A percentile compares a stretch with the other conserved stretches of the same genome.
phyloP scores from a whole-genome alignment of 2,888 invertebrate genomes.

The Amphipyra tragopoginis region DNA sequence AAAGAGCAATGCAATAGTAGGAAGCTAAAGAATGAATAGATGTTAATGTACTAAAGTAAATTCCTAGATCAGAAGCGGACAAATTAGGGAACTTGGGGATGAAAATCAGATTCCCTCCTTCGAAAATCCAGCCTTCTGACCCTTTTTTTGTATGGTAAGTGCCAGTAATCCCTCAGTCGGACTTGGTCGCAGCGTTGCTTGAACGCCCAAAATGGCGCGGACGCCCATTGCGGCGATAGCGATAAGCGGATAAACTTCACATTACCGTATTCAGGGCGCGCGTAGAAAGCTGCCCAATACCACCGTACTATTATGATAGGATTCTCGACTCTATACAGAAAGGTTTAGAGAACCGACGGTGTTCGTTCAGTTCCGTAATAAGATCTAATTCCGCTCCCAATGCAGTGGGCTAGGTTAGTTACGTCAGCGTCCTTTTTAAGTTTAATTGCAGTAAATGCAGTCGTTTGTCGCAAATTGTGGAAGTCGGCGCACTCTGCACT shows the following conservation, averaged over 20 bases:
- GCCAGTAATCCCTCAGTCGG: conserved; percentile 25
- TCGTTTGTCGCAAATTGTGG: conserved; percentile 48
- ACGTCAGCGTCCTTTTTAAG: conserved; percentile 60
- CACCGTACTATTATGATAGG: conserved; percentile 37
- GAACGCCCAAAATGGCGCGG: conserved; percentile 59
- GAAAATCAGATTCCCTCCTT: too few relatives aligned
- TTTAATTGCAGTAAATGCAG: conserved; percentile 58
- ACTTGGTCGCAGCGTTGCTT: conserved; percentile 19
- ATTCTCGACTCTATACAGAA: conserved; percentile 49
- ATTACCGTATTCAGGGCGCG: conserved; percentile 71
- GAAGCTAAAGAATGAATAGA: too few relatives aligned
- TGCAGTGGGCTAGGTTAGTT: conserved; percentile 37
- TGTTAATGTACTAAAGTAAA: too few relatives aligned
- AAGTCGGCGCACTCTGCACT: conserved; percentile 20
- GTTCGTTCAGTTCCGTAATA: conserved; percentile 32
- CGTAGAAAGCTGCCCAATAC: conserved; percentile 66
- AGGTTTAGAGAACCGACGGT: conserved; percentile 22
- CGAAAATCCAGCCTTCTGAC: conserved; percentile 3
- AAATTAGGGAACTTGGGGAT: too few relatives aligned
- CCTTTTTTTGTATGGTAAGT: conserved; percentile 21
- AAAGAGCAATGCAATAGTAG: too few relatives aligned
- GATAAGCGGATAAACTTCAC: conserved; percentile 64
- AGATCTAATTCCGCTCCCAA: conserved; percentile 37
- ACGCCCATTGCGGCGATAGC: conserved; percentile 48
- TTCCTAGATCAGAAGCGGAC: too few relatives aligned